Base-by-base conservation (phyloP, 2,113 vertebrate genomes). In the Toxotes jaculatrix region DNA sequence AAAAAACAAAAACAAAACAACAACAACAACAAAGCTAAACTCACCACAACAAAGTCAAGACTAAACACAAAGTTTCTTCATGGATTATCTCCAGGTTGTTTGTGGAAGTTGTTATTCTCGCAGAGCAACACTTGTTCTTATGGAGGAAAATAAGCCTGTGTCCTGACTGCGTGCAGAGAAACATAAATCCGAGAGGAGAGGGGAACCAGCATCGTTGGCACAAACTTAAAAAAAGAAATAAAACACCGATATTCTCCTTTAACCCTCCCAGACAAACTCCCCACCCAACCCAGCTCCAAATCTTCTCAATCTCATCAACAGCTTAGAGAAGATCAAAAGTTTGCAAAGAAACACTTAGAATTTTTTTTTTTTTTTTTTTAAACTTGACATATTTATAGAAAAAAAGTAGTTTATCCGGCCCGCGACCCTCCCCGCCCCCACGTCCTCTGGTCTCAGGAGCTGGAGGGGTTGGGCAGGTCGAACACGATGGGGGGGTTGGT, bases 401-500 rank as follows among this genome's bases (percentile, higher is more conserved):
- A 96, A 96, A 94, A 89, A 70, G 95, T 94, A 94, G 95, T 86
- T 84, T 56, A 57, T 84, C 76, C 75, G 57, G 63, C 72, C 70
- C 17, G 1, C 4, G 51, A 11, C 93, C 93, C 72, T 92, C 89
- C 83, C 7, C 89, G 85, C 91, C 92, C 75, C 87, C 67, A 63
- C 55, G 14, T 73, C 79, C 55, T 79, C 63, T 53, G 86, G 89
- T 94, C 96, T 99, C 97, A 99, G 91, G 97, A 98, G 89, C 95
- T 96, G 94, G 96, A 95, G 51, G 98, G 97, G 93, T 98, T 99
- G 34, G 98, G 98, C 87, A 99, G 96, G 96, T 99, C 98, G 67
- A 99, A 99, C 87, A 99, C 97, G 93, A 99, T 98, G 84, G 98
- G 98, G 71, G 97, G 97, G 93, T 99, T 99, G 93, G 97, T 98